These are phyloP conservation scores for Parascotia fuliginaria DNA, from an alignment of 2,888 invertebrate genomes.

Conservation along the genomic window DNA sequence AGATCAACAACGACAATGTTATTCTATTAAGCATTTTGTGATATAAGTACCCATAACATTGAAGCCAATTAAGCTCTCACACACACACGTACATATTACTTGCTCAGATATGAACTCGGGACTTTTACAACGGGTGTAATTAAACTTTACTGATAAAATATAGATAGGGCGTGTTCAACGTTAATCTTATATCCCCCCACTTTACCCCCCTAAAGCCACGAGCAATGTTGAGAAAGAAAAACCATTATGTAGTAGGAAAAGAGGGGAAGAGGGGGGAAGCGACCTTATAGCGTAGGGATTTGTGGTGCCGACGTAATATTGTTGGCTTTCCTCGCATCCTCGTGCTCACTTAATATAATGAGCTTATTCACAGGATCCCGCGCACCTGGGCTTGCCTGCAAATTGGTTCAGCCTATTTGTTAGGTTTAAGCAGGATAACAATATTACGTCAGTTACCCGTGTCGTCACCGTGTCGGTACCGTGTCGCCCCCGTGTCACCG, in stretches of 20 bases:
- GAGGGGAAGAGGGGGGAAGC: not conserved
- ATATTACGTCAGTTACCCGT: not conserved
- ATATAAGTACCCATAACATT: not conserved
- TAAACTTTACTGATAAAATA: slow-evolving; percentile 24
- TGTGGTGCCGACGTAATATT: not conserved
- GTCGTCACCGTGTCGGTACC: not conserved
- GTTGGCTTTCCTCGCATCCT: not conserved
- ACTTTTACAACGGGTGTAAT: slow-evolving; percentile 11
- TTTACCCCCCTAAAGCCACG: not conserved
- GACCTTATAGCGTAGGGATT: not conserved
- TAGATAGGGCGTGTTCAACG: slow-evolving; percentile 7
- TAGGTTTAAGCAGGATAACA: not conserved
- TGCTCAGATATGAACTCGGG: not conserved
- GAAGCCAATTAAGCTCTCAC: not conserved
- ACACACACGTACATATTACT: not conserved
- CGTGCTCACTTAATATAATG: not conserved
- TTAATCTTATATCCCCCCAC: slow-evolving; percentile 3
- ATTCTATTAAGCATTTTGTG: not conserved
- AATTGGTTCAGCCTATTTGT: not conserved
- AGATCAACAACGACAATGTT: too few species aligned
- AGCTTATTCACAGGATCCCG: not conserved
- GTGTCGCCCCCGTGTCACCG: too few species aligned
- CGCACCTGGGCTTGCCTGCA: not conserved
- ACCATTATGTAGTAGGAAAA: not conserved
- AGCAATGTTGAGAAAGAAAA: not conserved